Conservation (phyloP, 1,140 invertebrate genomes). For the Drosophila lowei region DNA sequence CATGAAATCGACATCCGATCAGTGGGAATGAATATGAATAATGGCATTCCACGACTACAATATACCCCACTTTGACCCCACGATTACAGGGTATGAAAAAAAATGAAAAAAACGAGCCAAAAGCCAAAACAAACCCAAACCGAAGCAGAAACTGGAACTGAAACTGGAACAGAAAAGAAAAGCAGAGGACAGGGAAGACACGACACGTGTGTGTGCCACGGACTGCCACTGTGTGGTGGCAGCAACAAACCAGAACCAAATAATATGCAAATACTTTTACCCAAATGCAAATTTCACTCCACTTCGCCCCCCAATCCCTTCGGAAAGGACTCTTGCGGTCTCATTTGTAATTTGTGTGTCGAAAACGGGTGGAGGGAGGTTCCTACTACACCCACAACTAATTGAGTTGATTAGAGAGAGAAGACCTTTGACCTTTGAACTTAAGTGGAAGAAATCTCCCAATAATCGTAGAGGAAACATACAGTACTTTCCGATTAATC, state of each 20-base stretch:
- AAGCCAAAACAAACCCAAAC: constrained; percentile 25
- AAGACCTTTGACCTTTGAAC: constrained; percentile 18
- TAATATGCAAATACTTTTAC: constrained; percentile 77
- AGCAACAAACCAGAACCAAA: constrained; percentile 36
- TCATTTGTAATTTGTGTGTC: constrained; percentile 50
- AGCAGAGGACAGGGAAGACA: constrained; percentile 59
- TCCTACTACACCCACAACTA: constrained; percentile 73
- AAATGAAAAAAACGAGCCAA: constrained; percentile 22
- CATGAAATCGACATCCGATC: no score
- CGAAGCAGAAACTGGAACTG: constrained; percentile 24
- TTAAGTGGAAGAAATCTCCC: constrained; percentile 2
- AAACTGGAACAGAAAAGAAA: not conserved
- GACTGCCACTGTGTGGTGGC: not conserved
- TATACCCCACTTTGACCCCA: no score
- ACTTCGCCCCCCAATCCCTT: constrained; percentile 2
- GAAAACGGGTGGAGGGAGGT: constrained; percentile 34
- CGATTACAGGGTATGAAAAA: no score
- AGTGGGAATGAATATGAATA: no score
- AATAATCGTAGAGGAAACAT: not conserved
- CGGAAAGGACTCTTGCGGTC: constrained; percentile 57
- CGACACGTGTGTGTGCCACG: constrained; percentile 40
- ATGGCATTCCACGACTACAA: no score
- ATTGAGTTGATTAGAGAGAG: constrained; percentile 77
- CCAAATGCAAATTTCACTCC: constrained; percentile 62
- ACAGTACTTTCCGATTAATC: no score